Base-by-base conservation (phyloP, 2,888 invertebrate species). In the Harmothoe impar region DNA sequence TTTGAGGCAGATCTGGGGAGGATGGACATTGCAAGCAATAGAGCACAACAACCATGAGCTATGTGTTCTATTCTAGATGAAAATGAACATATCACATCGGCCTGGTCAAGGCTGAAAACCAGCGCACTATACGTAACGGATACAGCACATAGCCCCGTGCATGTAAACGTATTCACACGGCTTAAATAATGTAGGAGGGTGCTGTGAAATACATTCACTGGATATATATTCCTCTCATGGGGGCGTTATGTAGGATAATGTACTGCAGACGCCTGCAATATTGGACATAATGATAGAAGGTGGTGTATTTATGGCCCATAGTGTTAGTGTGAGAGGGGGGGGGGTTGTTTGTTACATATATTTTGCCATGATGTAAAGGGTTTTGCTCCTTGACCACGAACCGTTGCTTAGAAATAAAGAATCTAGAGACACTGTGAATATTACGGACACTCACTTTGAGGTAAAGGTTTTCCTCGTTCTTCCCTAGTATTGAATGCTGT, bases 401-500 rank as follows among this genome's bases (percentile, higher is more conserved):
- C 23, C 25, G 81, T 72, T 72, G 72, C 17, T 15, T n/a, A 20
- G 10, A 62, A 62, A 62, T n/a, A 62, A 62, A n/a, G 62, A 62
- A 62, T 62, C 62, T n/a, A 62, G 43, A 77, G 81, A 81, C 81
- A 81, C 35, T 81, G 33, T 81, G 81, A 81, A 81, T 5, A 43
- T 43, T 33, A 23, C 35, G 17, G 81, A 77, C 81, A 86, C 86
- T 86, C 86, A 86, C 86, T 23, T 86, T 54, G 29, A 86, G 25
- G 54, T 56, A 86, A 54, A 54, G 12, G 54, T n/a, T 52, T 29
- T 52, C 86, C 29, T 54, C 54, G 54, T 25, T 52, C 56, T 81
- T 25, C 86, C 86, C 33, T 86, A 86, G 86, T 86, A 86, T 25
- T 86, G 86, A 86, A 86, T 86, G 86, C 86, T 86, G 86, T 86